phyloP scores from a whole-genome alignment of 1,140 invertebrate species.

The Atta cephalotes region DNA sequence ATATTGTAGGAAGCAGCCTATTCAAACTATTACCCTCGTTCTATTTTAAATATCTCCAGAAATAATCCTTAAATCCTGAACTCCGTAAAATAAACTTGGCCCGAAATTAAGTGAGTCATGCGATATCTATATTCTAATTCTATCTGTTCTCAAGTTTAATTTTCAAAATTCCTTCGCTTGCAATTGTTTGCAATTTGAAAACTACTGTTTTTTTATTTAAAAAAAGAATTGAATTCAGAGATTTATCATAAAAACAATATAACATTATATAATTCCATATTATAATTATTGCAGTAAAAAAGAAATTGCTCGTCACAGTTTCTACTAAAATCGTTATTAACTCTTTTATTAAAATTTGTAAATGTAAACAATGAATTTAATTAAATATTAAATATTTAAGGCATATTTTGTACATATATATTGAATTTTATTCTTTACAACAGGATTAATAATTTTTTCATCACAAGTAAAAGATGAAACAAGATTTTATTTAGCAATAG shows the following conservation, averaged over 20 bases:
- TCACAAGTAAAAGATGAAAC: background rate
- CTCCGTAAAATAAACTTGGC: background rate
- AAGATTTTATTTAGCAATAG: background rate
- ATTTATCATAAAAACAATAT: background rate
- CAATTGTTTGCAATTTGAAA: background rate
- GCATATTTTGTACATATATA: background rate
- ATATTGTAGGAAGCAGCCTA: background rate
- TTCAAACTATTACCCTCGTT: background rate
- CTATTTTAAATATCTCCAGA: constrained; percentile 1
- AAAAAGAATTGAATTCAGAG: background rate
- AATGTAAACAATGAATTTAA: background rate
- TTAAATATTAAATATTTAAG: background rate
- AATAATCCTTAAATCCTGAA: background rate
- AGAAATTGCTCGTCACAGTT: background rate
- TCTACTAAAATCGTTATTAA: background rate
- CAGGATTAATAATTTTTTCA: constrained; percentile 4
- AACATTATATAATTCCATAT: background rate
- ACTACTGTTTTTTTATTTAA: background rate
- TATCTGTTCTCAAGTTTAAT: background rate
- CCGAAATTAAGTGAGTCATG: background rate
- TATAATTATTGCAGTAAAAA: background rate
- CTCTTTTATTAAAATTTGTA: background rate
- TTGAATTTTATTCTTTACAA: background rate
- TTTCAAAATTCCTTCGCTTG: background rate
- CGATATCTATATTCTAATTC: background rate